phyloP scores from a whole-genome alignment of 2,797 vertebrate genomes.

The Pyrocephalus nanus region DNA sequence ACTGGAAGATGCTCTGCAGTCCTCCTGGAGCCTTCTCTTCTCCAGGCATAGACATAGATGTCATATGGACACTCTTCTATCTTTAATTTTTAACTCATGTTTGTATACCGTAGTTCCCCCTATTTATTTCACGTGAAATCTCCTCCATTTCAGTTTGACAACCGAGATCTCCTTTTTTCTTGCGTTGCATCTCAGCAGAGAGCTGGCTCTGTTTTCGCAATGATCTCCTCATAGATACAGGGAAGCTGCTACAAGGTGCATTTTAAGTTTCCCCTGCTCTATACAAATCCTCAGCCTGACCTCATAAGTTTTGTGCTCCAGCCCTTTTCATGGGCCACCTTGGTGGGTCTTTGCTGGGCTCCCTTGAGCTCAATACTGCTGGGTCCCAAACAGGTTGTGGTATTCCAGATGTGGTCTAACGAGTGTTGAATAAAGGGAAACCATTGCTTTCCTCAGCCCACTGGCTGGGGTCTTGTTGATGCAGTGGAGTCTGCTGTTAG shows the following conservation, averaged over 20 bases:
- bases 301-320: background rate
- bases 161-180: background rate
- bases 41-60: background rate
- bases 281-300: background rate
- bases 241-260: background rate
- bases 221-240: background rate
- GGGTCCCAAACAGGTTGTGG: fast-evolving
- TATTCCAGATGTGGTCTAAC: background rate
- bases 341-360: background rate
- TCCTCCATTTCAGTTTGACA: background rate
- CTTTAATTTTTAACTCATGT: background rate
- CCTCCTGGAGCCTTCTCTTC: background rate
- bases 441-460: background rate
- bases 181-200: background rate
- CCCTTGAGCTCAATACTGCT: background rate
- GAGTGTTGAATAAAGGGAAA: background rate
- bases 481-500: background rate
- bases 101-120: background rate
- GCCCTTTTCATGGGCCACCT: background rate
- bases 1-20: background rate
- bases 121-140: background rate
- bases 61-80: background rate
- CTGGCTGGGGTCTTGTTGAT: background rate
- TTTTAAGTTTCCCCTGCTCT: background rate
- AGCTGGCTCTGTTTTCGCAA: background rate